phyloP scores from a whole-genome alignment of 2,797 vertebrate genomes.

The Melanotaenia pygmaea region DNA sequence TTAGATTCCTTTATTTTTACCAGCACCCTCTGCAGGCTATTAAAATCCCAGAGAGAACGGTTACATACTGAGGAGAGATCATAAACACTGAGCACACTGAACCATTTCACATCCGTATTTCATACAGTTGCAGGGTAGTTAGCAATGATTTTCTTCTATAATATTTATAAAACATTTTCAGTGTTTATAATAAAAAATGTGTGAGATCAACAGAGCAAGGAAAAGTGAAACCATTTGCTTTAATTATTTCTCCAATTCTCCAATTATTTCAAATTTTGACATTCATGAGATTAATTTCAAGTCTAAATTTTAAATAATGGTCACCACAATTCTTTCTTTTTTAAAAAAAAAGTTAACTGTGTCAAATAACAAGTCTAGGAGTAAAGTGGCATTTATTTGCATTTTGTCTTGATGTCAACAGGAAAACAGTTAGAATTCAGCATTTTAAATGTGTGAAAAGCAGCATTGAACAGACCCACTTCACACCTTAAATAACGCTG shows the following conservation, averaged over 20 bases:
- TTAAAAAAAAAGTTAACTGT: too few relatives aligned
- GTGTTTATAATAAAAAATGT: not conserved
- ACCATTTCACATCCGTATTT: not conserved
- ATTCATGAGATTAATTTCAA: not conserved
- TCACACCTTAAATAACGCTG: conserved; percentile 12
- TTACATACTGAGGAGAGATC: not conserved
- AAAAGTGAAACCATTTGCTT: not conserved
- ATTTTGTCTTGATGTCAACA: not conserved
- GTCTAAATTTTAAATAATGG: not conserved
- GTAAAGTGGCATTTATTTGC: not conserved
- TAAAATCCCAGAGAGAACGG: not conserved
- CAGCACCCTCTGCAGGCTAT: conserved; percentile 53
- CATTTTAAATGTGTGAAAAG: not conserved
- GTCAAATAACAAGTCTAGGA: not conserved
- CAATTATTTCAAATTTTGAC: not conserved
- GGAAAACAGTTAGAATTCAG: conserved; percentile 2
- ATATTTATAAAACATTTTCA: not conserved
- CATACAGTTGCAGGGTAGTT: not conserved
- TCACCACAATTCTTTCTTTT: not conserved
- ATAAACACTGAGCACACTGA: not conserved
- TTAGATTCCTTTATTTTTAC: conserved; percentile 9
- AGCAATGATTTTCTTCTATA: not conserved
- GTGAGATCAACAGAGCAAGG: not conserved
- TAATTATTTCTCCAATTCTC: not conserved
- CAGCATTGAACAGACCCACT: not conserved